A percentile compares a stretch with the other conserved stretches of the same genome.
Conservation (phyloP, 1,140 invertebrate genomes). For the Contarinia nasturtii region DNA sequence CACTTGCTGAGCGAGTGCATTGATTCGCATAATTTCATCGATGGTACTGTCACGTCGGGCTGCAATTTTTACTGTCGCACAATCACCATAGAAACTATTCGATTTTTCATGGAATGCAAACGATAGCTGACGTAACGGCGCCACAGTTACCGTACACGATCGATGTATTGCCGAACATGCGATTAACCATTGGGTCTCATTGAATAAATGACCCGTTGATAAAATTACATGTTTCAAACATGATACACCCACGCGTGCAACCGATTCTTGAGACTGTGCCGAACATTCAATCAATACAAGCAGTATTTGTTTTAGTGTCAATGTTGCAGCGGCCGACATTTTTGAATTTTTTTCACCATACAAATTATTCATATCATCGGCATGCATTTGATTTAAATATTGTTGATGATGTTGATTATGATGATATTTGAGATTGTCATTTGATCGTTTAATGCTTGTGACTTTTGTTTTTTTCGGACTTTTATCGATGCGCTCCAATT, state of each 20-base stretch:
- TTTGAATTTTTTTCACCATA: slow-evolving; percentile 15
- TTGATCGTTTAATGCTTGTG: slow-evolving; percentile 18
- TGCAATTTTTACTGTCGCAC: slow-evolving; percentile 82
- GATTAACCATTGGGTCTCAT: slow-evolving; percentile 67
- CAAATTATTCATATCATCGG: slow-evolving; percentile 20
- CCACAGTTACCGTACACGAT: slow-evolving; percentile 64
- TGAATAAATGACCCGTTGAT: slow-evolving; percentile 60
- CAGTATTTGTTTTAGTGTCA: slow-evolving; percentile 71
- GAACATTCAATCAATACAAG: slow-evolving; percentile 79
- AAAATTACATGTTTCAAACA: slow-evolving; percentile 77
- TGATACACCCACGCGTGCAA: slow-evolving; percentile 78
- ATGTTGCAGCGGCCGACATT: slow-evolving; percentile 34
- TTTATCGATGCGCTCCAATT: slow-evolving; percentile 5
- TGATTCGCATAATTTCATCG: slow-evolving; percentile 59
- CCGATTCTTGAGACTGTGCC: slow-evolving; percentile 69
- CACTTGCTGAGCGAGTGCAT: slow-evolving; percentile 71
- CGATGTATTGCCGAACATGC: slow-evolving; percentile 56
- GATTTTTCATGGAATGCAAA: slow-evolving; percentile 74
- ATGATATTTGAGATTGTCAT: slow-evolving; percentile 19
- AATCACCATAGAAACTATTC: slow-evolving; percentile 82
- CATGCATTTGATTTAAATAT: slow-evolving; percentile 15
- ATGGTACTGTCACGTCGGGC: slow-evolving; percentile 66
- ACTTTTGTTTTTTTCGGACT: slow-evolving; percentile 15
- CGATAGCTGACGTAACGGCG: slow-evolving; percentile 66
- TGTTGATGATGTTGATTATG: slow-evolving; percentile 22